Evolutionary conservation across 2,113 vertebrate genomes (phyloP).

Genomic region (Scytalopus superciliaris): DNA sequence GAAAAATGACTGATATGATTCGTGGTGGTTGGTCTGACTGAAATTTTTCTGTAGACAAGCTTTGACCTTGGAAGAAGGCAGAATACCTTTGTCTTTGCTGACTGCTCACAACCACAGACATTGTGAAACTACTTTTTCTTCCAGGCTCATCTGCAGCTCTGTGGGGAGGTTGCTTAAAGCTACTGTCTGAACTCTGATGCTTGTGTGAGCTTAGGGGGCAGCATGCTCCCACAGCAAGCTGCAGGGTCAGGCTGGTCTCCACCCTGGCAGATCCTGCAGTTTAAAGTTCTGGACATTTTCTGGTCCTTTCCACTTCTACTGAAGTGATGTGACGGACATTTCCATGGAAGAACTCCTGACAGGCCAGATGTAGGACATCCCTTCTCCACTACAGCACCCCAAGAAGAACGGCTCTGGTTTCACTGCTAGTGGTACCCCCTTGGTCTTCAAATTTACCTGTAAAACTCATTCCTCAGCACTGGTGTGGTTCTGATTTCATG

Average conservation of each 20-base stretch:
- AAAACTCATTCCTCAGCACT: neutral
- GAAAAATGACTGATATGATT: neutral
- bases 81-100: neutral
- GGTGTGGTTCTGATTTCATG: neutral
- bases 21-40: neutral
- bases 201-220: neutral
- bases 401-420: neutral
- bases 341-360: neutral
- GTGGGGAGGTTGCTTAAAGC: fast-evolving
- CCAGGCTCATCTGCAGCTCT: neutral
- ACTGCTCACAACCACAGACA: neutral
- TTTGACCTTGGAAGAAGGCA: neutral
- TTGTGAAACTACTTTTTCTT: neutral
- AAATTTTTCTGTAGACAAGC: neutral
- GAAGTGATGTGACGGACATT: neutral
- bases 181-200: neutral
- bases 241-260: neutral
- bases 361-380: neutral
- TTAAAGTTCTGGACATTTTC: neutral
- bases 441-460: neutral
- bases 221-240: fast-evolving
- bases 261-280: neutral
- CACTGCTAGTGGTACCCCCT: neutral
- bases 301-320: neutral
- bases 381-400: neutral